These are phyloP conservation scores for Galerucella nymphaeae DNA, from an alignment of 2,888 invertebrate genomes.

Conservation along the genomic window DNA sequence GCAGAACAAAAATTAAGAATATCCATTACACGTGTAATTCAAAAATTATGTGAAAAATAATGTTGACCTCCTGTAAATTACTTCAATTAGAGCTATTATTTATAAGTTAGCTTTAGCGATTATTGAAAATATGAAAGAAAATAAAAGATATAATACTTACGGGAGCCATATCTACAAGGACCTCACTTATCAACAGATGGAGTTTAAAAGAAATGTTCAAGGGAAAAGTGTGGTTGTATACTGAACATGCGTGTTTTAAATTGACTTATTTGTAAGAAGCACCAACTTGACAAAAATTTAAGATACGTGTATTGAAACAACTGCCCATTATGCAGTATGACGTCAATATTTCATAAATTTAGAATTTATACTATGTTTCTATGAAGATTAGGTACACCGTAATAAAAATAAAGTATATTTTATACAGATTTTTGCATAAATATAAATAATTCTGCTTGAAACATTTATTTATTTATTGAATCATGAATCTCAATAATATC, in stretches of 20 bases:
- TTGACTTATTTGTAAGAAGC: not conserved
- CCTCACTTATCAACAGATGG: not conserved
- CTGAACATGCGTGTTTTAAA: not conserved
- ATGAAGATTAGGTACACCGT: not conserved
- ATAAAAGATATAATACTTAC: slow-evolving; percentile 41
- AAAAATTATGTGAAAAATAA: not conserved
- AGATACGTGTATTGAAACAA: not conserved
- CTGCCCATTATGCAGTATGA: not conserved
- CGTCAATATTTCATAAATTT: not conserved
- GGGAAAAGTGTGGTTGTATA: not conserved
- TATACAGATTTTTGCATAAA: not conserved
- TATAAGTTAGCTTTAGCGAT: not conserved
- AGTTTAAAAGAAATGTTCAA: not conserved
- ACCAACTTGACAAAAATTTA: slow-evolving; percentile 4
- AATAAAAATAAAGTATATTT: not conserved
- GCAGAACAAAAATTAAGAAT: slow-evolving; percentile 32
- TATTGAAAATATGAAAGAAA: slow-evolving; percentile 14
- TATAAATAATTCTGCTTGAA: too few species aligned
- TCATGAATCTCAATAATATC: too few species aligned
- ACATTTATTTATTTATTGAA: too few species aligned
- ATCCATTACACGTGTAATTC: slow-evolving; percentile 5
- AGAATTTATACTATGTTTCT: not conserved
- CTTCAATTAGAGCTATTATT: not conserved
- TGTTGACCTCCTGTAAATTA: not conserved
- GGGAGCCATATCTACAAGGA: slow-evolving; percentile 40